phyloP scores from a whole-genome alignment of 2,113 vertebrate species.

The Equus quagga region DNA sequence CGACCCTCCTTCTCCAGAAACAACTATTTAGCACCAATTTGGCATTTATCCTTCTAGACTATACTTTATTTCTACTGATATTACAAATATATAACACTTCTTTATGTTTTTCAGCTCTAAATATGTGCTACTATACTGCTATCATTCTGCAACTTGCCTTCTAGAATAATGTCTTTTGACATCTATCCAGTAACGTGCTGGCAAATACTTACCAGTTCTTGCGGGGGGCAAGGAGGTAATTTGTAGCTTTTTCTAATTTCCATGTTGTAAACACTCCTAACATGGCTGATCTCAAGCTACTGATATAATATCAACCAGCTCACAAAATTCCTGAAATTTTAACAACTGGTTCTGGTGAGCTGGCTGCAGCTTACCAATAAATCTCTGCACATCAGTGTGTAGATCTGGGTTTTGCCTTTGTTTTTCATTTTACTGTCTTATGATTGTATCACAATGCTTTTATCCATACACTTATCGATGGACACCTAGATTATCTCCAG shows the following conservation, averaged over 20 bases:
- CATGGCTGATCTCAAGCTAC: neutral
- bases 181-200: neutral
- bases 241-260: neutral
- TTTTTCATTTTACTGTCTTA: neutral
- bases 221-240: too few species aligned
- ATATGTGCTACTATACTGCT: neutral
- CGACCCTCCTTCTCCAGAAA: neutral
- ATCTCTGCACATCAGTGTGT: accelerated
- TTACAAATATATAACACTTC: neutral
- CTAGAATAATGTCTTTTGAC: neutral
- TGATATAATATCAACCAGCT: neutral
- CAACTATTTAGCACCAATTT: neutral
- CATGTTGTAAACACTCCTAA: neutral
- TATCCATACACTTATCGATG: neutral
- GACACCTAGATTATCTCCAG: neutral
- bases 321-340: neutral
- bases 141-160: neutral
- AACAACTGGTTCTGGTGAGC: neutral
- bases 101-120: neutral
- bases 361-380: too few species aligned
- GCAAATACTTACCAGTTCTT: neutral
- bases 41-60: neutral
- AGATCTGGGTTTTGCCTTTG: neutral
- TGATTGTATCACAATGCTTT: neutral
- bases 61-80: neutral